Base-by-base conservation (phyloP, 2,797 vertebrate species). In the Amniataba percoides region DNA sequence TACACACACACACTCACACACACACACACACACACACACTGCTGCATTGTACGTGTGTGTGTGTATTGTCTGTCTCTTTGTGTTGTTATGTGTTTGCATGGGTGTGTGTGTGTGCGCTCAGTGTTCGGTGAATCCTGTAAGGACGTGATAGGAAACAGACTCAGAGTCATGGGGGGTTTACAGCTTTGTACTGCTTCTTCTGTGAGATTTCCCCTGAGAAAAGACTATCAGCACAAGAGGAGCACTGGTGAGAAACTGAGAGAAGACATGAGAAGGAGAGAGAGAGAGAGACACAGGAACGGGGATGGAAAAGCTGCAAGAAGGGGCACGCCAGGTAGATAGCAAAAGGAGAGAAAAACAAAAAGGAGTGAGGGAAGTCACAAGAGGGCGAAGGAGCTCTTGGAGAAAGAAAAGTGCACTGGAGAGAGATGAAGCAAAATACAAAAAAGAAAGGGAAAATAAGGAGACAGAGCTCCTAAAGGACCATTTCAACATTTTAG, bases 111-210 rank as follows among this genome's bases (percentile, higher is more conserved):
- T 62, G 23, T 27, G 34, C 52, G 73, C 55, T 23, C 11, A 14
- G 42, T 72, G 76, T 78, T 63, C n/a, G 48, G 72, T 78, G 80
- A 79, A 81, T 81, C 86, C 77, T 86, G 80, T 80, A 80, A 77
- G 76, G 58, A 75, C n/a, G 40, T 60, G 82, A 87, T 87, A 86
- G 91, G 92, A 95, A 96, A 89, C 72, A 92, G 86, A 92, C 73
- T 90, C 93, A 87, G 92, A 88, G 93, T 89, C 78, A 71, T 81
- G 53, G 55, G 78, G 84, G 89, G 75, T 65, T 88, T 88, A 43
- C 59, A 81, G 88, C 80, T 78, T 87, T 86, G 82, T 87, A 60
- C 66, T 45, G 78, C 71, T 36, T 88, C 82, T 36, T 71, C 67
- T 71, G 58, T 77, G 74, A 86, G 84, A 89, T 86, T 87, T 83